Base-by-base conservation (phyloP, 2,888 invertebrate genomes). In the Alloplasta piceator region DNA sequence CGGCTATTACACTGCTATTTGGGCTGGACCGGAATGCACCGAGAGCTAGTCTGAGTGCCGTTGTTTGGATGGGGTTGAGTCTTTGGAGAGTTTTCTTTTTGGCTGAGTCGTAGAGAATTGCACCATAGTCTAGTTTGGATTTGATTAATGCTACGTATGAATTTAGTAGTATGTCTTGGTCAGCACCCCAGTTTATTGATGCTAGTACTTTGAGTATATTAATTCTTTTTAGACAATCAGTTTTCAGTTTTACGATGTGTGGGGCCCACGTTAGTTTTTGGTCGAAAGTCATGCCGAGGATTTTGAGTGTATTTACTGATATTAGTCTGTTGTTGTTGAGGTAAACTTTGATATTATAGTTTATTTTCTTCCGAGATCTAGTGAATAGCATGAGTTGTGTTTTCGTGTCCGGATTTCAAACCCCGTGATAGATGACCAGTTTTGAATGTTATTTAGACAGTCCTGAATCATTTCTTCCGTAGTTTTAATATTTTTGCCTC, bases 51-150 rank as follows among this genome's bases (percentile, higher is more conserved):
- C 82, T 55, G 0, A 84, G 55, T 1, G 60, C 78, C 41, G 68
- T 61, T 26, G 83, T 77, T 10, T 84, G 84, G 4, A 85, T 56
- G 0, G 82, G n/a, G 14, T 85, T 58, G n/a, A n/a, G n/a, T n/a
- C n/a, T n/a, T n/a, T n/a, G n/a, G 36, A 84, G 55, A 64, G 14
- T 61, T 38, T 77, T 50, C 4, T n/a, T 36, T 14, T 55, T 9
- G 50, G 58, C 84, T 2, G 83, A 83, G 26, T 71, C 75, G 41
- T 86, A 86, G 36, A 84, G 39, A 46, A 82, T 75, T 2, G 83
- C 77, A 1, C 85, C 86, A 39, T 86, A 86, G 39, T 86, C 85
- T 0, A 87, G 9, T 76, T 82, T 85, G 9, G 83, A 61, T 38
- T 60, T 48, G 4, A 84, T 61, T 6, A 83, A 12, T 12, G 84